Evolutionary conservation across 2,113 vertebrate genomes (phyloP), one percentile per base, ranked within the genome.

Genomic region (Ciconia boyciana): DNA sequence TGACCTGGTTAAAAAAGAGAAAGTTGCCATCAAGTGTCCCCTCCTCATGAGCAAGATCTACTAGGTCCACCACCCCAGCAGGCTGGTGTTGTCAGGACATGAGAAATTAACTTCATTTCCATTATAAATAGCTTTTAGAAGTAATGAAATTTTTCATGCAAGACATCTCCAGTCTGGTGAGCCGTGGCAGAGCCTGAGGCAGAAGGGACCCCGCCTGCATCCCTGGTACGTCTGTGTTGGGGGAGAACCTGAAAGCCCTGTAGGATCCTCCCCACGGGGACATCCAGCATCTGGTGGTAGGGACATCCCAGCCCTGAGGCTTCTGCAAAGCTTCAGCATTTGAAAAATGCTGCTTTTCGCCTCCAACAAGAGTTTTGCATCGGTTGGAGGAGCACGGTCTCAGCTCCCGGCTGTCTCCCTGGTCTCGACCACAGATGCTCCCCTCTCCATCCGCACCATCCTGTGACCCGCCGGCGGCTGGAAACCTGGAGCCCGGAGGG

Each of bases 381-480:
- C 0, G 0, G 0, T 22, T 41, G 5, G 20, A 54, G 41, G 21
- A 54, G 32, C 46, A 6, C 0, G 0, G 21, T 41, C 65, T 25
- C 66, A 1, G 6, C 5, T 79, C 70, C 49, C 9, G 4, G 19
- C 6, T 11, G 36, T 52, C 19, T 48, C 51, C 66, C 13, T 57
- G 61, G 16, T 55, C 36, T 34, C 6, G 4, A 17, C 34, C 69
- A 11, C 24, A 13, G 60, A 20, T 16, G 41, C 1, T 88, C 17
- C 54, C 29, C 9, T 34, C 44, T 32, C 4, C 57, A 25, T 25
- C 46, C 6, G 1, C 48, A 1, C 43, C 61, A 22, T 22, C 20
- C 55, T 41, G 26, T 1, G 7, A 25, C 43, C 28, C 13, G 3
- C 61, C 22, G 4, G 72, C 0, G 4, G 18, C 62, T 77, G 84